Evolutionary conservation across 2,888 invertebrate genomes (phyloP).

Genomic region (Meloe dianella): DNA sequence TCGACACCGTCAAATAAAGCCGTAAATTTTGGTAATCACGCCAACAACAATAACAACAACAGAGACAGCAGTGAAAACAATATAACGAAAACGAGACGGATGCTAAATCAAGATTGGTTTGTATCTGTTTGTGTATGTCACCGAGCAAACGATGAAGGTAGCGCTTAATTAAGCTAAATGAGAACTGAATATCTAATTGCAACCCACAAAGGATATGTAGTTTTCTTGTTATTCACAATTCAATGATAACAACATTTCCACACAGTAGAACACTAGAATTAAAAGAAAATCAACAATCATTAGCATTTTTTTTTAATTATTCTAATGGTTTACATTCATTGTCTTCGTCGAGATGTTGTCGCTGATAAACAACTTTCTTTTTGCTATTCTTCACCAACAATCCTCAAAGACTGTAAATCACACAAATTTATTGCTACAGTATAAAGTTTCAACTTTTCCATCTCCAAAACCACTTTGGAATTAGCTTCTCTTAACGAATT

Average conservation of each 20-base stretch:
- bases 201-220: constrained; percentile 29
- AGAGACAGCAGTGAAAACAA: constrained; percentile 1
- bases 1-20: constrained; percentile 54
- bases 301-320: constrained; percentile 33
- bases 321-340: constrained; percentile 25
- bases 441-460: constrained; percentile 29
- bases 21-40: constrained; percentile 49
- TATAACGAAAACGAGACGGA: constrained; percentile 9
- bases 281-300: constrained; percentile 13
- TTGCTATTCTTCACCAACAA: constrained; percentile 21
- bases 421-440: constrained; percentile 38
- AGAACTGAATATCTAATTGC: constrained; percentile 41
- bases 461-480: not conserved
- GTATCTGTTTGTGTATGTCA: constrained; percentile 25
- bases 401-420: constrained; percentile 22
- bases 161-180: constrained; percentile 41
- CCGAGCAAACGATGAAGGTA: constrained; percentile 26
- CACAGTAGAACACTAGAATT: constrained; percentile 14
- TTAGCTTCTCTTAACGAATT: not conserved
- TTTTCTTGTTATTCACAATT: constrained; percentile 27
- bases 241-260: constrained; percentile 23
- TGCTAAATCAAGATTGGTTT: not conserved
- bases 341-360: constrained; percentile 25
- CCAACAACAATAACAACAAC: constrained; percentile 36
- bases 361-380: constrained; percentile 27